A percentile compares a stretch with the other conserved stretches of the same genome.
phyloP scores from a whole-genome alignment of 2,113 vertebrate species.

The Apus apus region DNA sequence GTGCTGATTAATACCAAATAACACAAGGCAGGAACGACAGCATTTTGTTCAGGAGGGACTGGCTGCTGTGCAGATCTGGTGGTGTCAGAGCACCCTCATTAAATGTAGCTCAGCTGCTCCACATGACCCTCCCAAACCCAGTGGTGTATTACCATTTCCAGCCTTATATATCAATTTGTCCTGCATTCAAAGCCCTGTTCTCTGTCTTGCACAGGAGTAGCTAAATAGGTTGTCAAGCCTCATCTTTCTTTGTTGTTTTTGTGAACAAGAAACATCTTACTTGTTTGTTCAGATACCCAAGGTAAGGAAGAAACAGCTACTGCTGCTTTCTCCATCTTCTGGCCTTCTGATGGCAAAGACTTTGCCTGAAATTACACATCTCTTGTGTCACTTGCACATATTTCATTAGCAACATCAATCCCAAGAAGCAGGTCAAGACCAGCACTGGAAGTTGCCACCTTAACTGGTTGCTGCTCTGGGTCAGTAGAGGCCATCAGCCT shows the following conservation, averaged over 20 bases:
- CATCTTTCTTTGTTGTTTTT: background rate
- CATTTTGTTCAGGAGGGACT: background rate
- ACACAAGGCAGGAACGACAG: background rate
- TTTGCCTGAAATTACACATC: background rate
- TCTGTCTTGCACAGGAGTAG: background rate
- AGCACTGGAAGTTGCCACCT: background rate
- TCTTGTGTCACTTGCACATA: background rate
- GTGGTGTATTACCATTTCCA: background rate
- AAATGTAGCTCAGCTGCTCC: background rate
- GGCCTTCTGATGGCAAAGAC: background rate
- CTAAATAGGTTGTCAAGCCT: background rate
- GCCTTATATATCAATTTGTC: background rate
- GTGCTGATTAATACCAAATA: slow-evolving; percentile 39
- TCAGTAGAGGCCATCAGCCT: background rate
- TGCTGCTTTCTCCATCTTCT: background rate
- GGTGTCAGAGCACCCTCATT: background rate
- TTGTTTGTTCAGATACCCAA: background rate
- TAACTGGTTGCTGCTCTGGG: background rate
- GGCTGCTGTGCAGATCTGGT: background rate
- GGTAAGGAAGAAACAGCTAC: background rate
- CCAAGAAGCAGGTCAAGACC: background rate
- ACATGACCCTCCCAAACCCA: background rate
- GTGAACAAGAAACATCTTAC: background rate
- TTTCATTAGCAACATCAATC: background rate
- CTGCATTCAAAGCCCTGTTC: background rate